phyloP scores from a whole-genome alignment of 53 echinoderm and acorn worm genomes.

The Henricia sp. region DNA sequence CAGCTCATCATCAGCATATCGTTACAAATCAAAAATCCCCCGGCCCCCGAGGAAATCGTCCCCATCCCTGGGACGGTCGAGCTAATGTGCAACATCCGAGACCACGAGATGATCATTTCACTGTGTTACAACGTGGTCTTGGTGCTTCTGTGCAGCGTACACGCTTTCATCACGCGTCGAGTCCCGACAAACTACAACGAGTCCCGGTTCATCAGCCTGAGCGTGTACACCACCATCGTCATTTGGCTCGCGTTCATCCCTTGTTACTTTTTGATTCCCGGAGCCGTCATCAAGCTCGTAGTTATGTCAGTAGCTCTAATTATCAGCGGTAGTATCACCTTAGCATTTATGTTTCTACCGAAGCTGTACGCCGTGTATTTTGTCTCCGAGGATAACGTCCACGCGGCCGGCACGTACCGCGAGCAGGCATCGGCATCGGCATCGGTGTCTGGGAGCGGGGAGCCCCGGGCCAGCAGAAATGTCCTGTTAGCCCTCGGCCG shows the following conservation, averaged over 20 bases:
- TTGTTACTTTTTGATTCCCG: constrained; percentile 53
- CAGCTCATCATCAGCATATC: constrained; percentile 44
- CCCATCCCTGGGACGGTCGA: constrained; percentile 18
- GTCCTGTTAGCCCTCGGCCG: neutral
- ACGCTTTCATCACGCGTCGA: constrained; percentile 73
- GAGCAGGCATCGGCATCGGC: constrained; percentile 8
- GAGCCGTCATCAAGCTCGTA: constrained; percentile 35
- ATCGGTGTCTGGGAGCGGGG: neutral
- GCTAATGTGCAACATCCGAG: constrained; percentile 47
- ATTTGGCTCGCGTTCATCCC: constrained; percentile 82
- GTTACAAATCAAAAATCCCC: constrained; percentile 38
- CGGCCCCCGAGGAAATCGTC: neutral
- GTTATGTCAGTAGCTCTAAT: constrained; percentile 69
- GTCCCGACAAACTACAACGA: constrained; percentile 88
- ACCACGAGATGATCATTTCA: constrained; percentile 63
- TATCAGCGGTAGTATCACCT: constrained; percentile 65
- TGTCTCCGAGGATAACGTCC: constrained; percentile 60
- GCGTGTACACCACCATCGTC: constrained; percentile 67
- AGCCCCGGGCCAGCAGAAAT: neutral
- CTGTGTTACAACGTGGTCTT: constrained; percentile 66
- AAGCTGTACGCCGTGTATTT: constrained; percentile 74
- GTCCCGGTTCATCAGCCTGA: constrained; percentile 79
- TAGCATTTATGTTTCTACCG: constrained; percentile 67
- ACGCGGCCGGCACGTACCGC: constrained; percentile 36
- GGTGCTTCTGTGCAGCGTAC: constrained; percentile 62